Conservation (phyloP, 92 coral and sea anemone species). For the Porites lobata region DNA sequence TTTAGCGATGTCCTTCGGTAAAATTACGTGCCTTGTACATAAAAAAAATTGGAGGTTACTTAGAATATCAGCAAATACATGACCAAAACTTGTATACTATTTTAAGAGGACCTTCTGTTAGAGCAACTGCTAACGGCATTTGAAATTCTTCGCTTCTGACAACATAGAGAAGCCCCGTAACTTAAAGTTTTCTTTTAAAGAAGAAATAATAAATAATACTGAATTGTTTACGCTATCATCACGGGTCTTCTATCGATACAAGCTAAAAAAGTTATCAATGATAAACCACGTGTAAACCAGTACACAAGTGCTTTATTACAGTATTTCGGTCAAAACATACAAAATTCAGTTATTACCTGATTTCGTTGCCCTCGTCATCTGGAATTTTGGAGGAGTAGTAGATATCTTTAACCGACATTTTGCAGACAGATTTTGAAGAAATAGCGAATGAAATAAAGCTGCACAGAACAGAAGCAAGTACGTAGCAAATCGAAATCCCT, state of each 20-base stretch:
- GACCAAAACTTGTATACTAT: background rate
- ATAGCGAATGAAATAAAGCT: background rate
- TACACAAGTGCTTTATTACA: background rate
- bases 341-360: constrained; percentile 62
- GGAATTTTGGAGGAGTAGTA: constrained; percentile 79
- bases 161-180: no score
- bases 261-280: background rate
- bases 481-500: constrained; percentile 15
- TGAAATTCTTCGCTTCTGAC: no score
- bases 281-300: background rate
- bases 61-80: no score
- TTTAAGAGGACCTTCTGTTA: background rate
- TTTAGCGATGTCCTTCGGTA: constrained; percentile 80
- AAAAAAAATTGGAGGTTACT: background rate
- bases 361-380: constrained; percentile 80
- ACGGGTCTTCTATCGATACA: no score
- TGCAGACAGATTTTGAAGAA: background rate
- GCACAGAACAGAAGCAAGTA: background rate
- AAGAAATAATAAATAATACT: no score
- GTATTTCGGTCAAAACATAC: background rate
- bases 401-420: constrained; percentile 87
- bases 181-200: no score
- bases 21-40: constrained; percentile 79
- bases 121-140: no score
- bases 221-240: no score